These are phyloP conservation scores for Drosophila algonquin DNA, from an alignment of 2,888 invertebrate genomes.

Conservation along the genomic window DNA sequence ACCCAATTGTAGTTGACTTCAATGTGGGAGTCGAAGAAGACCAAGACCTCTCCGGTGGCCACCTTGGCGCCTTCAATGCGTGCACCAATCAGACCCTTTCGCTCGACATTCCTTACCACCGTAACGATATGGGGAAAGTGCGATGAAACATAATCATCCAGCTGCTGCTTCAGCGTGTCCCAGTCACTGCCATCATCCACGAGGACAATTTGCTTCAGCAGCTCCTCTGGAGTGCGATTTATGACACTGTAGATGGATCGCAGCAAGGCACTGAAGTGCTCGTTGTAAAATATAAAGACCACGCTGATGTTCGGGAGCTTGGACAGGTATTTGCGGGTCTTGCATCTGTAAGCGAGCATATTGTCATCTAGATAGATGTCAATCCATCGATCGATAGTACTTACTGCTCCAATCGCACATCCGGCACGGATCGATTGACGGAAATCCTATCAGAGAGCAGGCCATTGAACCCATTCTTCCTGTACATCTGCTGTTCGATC, in stretches of 20 bases:
- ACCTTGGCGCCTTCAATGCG: conserved; percentile 91
- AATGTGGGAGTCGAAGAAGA: conserved; percentile 96
- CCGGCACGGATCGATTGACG: conserved; percentile 92
- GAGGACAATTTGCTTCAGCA: conserved; percentile 93
- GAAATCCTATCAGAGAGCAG: conserved; percentile 95
- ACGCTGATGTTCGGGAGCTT: conserved; percentile 91
- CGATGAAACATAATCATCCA: conserved; percentile 90
- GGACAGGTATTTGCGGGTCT: conserved; percentile 72
- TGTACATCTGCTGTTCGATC: conserved; percentile 89
- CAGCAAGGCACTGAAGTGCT: conserved; percentile 94
- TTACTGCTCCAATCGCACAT: conserved; percentile 88
- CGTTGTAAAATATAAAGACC: conserved; percentile 96
- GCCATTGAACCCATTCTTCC: conserved; percentile 97
- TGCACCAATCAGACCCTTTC: conserved; percentile 94
- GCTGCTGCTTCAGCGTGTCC: conserved; percentile 87
- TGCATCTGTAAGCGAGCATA: conserved; percentile 63
- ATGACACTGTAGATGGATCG: conserved; percentile 92
- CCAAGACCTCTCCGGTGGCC: conserved; percentile 91
- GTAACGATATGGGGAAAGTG: conserved; percentile 89
- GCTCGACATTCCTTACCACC: conserved; percentile 88
- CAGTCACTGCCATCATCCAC: conserved; percentile 95
- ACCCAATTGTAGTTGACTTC: conserved; percentile 95
- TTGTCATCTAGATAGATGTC: too few relatives aligned
- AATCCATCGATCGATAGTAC: conserved; percentile 26
- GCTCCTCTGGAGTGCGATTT: conserved; percentile 90